A percentile compares a stretch with the other conserved stretches of the same genome.
phyloP scores from a whole-genome alignment of 2,113 vertebrate genomes.

The Catharus bicknelli region DNA sequence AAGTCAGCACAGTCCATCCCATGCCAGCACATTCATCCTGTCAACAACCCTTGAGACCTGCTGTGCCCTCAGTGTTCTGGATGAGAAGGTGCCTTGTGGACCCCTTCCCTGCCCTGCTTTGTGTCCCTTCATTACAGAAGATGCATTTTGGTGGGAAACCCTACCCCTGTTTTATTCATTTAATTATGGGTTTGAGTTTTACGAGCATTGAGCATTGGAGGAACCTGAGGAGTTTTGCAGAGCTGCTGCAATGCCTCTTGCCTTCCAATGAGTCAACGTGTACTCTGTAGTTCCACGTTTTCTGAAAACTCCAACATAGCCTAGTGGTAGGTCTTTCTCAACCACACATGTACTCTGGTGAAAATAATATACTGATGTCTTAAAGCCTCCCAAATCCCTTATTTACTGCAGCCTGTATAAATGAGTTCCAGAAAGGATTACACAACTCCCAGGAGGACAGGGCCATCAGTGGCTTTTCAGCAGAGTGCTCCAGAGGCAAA shows the following conservation, averaged over 20 bases:
- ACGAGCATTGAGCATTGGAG: fast-evolving
- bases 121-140: not conserved
- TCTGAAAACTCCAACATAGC: not conserved
- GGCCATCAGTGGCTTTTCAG: not conserved
- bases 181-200: not conserved
- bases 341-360: not conserved
- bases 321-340: not conserved
- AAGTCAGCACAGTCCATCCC: not conserved
- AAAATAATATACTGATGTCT: not conserved
- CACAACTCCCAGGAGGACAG: not conserved
- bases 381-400: slow-evolving; percentile 24
- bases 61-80: not conserved
- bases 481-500: not conserved
- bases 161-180: not conserved
- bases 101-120: not conserved
- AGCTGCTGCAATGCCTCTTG: not conserved
- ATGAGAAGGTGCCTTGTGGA: not conserved
- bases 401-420: slow-evolving; percentile 19
- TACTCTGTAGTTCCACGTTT: not conserved
- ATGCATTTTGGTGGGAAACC: not conserved
- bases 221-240: not conserved
- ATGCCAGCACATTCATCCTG: not conserved
- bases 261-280: fast-evolving
- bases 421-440: not conserved
- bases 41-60: not conserved